Evolutionary conservation across 1,140 invertebrate genomes (phyloP), one percentile per base, ranked within the genome.

Genomic region (Drosophila mojavensis): DNA sequence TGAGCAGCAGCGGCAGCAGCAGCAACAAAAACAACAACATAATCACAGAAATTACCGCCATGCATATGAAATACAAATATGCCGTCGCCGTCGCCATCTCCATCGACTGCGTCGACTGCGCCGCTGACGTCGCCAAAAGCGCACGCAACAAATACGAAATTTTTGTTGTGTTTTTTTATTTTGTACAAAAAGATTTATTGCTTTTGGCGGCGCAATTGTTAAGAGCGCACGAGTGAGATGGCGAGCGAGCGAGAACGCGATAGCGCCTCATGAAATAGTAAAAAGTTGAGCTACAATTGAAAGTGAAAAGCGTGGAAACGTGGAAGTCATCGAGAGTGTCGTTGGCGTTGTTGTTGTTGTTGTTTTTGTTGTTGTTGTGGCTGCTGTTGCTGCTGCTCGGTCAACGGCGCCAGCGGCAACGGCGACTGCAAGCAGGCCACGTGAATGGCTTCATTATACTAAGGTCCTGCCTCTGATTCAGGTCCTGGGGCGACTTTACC

Each of bases 271-370:
- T 67, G 65, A 75, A 71, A 85, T 80, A 74, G 84, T 89, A 89
- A 89, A 90, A 90, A 90, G 81, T 86, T 90, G 77, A 78, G 80
- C 81, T 79, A 78, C 79, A 91, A 86, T 91, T 91, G 90, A 91
- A 91, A 91, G 90, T 91, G 90, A 91, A 91, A 91, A 91, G 90
- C 90, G 85, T 90, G 85, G 90, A 91, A 91, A 90, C 78, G 76
- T 80, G 78, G 82, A 90, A 81, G 79, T 90, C 81, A 89, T 84
- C 85, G 85, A 89, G 84, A 89, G 80, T 89, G 84, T 83, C 74
- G 84, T 78, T 66, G 59, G 15, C 36, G 51, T 62, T 33, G 43
- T 17, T 30, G 30, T 51, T n/a, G 51, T 10, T 10, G 51, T 28
- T 30, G 41, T 51, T n/a, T n/a, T n/a, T n/a, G 51, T 10, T n/a